Evolutionary conservation across 2,888 invertebrate species (phyloP).

Genomic region (Erebia palarica): DNA sequence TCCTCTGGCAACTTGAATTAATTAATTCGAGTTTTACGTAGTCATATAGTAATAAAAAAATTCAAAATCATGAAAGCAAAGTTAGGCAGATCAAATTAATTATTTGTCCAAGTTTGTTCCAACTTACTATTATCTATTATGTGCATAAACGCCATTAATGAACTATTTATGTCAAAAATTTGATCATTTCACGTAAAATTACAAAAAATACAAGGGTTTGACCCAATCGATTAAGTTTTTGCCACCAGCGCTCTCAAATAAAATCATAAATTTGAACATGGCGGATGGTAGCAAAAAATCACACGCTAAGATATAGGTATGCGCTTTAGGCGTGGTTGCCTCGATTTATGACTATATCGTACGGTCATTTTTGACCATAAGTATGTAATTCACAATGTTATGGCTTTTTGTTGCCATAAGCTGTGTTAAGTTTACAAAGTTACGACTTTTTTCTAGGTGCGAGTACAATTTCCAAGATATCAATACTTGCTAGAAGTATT

Average conservation of each 20-base stretch:
- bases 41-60: no score
- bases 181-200: constrained; percentile 22
- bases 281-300: constrained; percentile 68
- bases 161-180: constrained; percentile 9
- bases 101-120: background rate
- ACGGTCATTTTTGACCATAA: constrained; percentile 43
- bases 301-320: constrained; percentile 54
- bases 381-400: constrained; percentile 38
- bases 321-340: constrained; percentile 56
- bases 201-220: constrained; percentile 39
- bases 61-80: no score
- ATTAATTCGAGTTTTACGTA: no score
- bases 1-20: no score
- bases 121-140: no score
- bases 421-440: constrained; percentile 8
- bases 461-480: no score
- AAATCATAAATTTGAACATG: constrained; percentile 73
- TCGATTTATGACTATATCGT: constrained; percentile 75
- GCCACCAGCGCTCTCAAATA: constrained; percentile 65
- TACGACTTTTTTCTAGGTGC: background rate
- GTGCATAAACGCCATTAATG: background rate
- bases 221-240: constrained; percentile 72
- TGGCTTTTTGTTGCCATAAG: constrained; percentile 18
- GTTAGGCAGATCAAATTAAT: no score
- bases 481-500: background rate